A percentile compares a stretch with the other conserved stretches of the same genome.
Conservation (phyloP, 2,888 invertebrate species). For the Portevinia maculata region DNA sequence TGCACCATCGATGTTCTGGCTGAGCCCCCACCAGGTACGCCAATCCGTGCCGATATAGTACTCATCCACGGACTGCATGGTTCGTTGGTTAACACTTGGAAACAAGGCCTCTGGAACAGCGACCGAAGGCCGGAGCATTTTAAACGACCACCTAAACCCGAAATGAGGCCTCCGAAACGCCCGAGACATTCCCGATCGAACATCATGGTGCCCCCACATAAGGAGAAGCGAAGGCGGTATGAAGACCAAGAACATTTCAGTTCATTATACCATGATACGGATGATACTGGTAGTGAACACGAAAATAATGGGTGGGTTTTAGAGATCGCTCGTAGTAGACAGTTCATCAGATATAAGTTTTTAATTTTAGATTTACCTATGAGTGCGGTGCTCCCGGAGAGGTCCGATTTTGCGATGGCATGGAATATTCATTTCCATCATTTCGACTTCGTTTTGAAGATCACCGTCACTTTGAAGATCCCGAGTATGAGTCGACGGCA, state of each 20-base stretch:
- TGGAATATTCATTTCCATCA: conserved; percentile 81
- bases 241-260: conserved; percentile 66
- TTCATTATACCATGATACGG: conserved; percentile 36
- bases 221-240: conserved; percentile 79
- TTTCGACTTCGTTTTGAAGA: conserved; percentile 81
- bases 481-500: conserved; percentile 77
- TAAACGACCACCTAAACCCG: conserved; percentile 81
- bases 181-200: conserved; percentile 80
- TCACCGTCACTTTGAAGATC: conserved; percentile 76
- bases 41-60: conserved; percentile 87
- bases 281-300: conserved; percentile 65
- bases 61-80: conserved; percentile 89
- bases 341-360: not conserved
- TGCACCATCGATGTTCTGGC: conserved; percentile 81
- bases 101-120: conserved; percentile 88
- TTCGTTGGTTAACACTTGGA: conserved; percentile 92
- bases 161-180: conserved; percentile 81
- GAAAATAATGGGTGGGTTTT: conserved; percentile 47
- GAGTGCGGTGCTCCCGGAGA: conserved; percentile 79
- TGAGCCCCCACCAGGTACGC: conserved; percentile 80
- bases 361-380: conserved; percentile 76
- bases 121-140: conserved; percentile 81
- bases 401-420: conserved; percentile 79
- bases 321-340: not conserved
- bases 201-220: conserved; percentile 79